Base-by-base conservation (phyloP, 2,888 invertebrate species). In the Caenorhabditis sp. region DNA sequence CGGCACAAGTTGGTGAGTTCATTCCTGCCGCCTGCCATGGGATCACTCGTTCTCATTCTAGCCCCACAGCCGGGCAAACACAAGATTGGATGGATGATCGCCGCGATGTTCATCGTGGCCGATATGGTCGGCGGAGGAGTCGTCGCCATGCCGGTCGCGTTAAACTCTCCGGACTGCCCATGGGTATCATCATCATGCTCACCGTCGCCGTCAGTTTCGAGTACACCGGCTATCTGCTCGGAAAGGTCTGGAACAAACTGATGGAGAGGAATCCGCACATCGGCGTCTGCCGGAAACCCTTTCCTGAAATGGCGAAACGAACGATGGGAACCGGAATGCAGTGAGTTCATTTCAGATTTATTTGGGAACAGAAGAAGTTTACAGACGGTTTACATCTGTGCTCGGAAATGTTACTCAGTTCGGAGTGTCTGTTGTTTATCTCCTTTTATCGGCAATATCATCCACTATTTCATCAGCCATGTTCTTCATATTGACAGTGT, bases 51-150 rank as follows among this genome's bases (percentile, higher is more conserved):
- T n/a, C 50, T n/a, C n/a, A 11, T 77, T 79, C 41, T 61, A 82
- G 82, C 75, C 2, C 82, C 79, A 48, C 68, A 62, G 43, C 55
- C 52, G 4, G 76, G 75, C 20, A 76, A 78, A 41, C 80, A 80
- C 66, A 84, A 84, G 62, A 78, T 85, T 20, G 81, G 82, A 46
- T 85, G 85, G 85, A 63, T 85, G 17, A 81, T 84, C 50, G 81
- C 85, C 0, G 83, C 85, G 7, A 79, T 85, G 17, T 84, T 84
- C 71, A 83, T 84, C 56, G 84, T 87, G n/a, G 88, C 88, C 45
- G 88, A 88, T 65, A 88, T 88, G 84, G 88, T 88, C 13, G 88
- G 88, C 22, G 88, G 88, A n/a, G 88, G 88, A 24, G 86, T 88
- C n/a, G 88, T 88, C 4, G 85, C 87, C 6, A 84, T 88, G 82